Evolutionary conservation across 2,797 vertebrate genomes (phyloP).

Genomic region (Semaprochilodus insignis): DNA sequence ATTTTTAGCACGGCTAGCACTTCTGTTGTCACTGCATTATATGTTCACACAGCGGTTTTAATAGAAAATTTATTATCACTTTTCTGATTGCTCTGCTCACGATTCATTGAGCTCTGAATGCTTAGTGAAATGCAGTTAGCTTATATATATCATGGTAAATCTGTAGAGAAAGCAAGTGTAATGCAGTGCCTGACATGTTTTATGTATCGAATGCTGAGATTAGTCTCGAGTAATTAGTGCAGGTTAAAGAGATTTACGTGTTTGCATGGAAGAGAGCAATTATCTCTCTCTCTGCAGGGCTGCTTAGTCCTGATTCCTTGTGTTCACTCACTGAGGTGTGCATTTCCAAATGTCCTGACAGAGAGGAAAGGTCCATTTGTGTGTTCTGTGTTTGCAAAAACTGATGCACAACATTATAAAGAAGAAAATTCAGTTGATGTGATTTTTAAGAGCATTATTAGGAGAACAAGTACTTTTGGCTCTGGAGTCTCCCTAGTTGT

Average conservation of each 20-base stretch:
- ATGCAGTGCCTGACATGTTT: not conserved
- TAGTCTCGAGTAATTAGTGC: constrained; percentile 7
- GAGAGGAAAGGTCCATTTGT: not conserved
- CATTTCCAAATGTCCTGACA: not conserved
- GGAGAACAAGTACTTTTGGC: too few relatives aligned
- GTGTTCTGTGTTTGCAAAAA: not conserved
- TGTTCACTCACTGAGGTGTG: not conserved
- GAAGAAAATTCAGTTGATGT: too few relatives aligned
- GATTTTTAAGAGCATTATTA: too few relatives aligned
- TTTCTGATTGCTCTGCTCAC: not conserved
- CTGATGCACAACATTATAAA: not conserved
- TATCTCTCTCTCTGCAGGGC: not conserved
- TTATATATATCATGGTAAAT: not conserved
- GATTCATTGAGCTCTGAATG: not conserved
- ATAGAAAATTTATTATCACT: not conserved
- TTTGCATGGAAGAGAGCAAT: not conserved
- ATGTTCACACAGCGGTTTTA: too few relatives aligned
- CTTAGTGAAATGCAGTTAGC: not conserved
- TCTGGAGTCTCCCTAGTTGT: too few relatives aligned
- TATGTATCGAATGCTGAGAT: constrained; percentile 7
- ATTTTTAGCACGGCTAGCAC: too few relatives aligned
- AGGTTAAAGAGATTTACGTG: constrained; percentile 15
- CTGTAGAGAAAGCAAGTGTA: constrained; percentile 4
- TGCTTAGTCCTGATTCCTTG: constrained; percentile 12
- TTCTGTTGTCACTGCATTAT: too few relatives aligned